Percentiles rank a stretch among this genome's conserved stretches.
Evolutionary conservation across 2,888 invertebrate species (phyloP).

Genomic region (Drosophila bunnanda): DNA sequence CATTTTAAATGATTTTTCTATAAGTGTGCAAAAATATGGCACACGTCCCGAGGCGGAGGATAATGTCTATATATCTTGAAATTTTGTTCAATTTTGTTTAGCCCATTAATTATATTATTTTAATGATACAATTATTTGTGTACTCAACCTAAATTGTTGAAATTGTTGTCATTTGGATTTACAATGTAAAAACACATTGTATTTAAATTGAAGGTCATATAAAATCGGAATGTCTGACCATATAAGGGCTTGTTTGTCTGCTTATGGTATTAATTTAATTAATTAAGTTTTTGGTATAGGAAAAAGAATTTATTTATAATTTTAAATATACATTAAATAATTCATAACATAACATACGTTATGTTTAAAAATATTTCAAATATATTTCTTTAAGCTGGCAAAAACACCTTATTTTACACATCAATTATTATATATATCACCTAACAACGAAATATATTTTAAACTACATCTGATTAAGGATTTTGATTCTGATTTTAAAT

Average conservation of each 20-base stretch:
- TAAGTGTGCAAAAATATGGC: slow-evolving; percentile 27
- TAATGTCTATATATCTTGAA: not conserved
- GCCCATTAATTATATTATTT: slow-evolving; percentile 3
- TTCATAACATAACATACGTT: too few species aligned
- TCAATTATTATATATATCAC: too few species aligned
- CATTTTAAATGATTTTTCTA: slow-evolving; percentile 39
- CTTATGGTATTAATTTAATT: not conserved
- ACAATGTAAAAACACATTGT: not conserved
- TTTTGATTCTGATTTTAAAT: too few species aligned
- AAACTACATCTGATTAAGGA: too few species aligned
- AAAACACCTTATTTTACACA: too few species aligned
- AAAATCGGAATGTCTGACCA: not conserved
- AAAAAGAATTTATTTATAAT: not conserved
- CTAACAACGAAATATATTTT: too few species aligned
- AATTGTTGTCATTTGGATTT: not conserved
- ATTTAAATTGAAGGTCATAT: not conserved
- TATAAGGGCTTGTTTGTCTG: not conserved
- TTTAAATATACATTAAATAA: too few species aligned
- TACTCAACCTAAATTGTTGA: not conserved
- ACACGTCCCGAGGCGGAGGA: slow-evolving; percentile 14
- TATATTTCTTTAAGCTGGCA: too few species aligned
- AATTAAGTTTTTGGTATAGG: not conserved
- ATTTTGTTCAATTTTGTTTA: too few species aligned
- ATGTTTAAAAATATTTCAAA: too few species aligned
- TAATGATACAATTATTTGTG: slow-evolving; percentile 1